Evolutionary conservation across 2,888 invertebrate genomes (phyloP), one percentile per base, ranked within the genome.

Genomic region (Chirona hameri): DNA sequence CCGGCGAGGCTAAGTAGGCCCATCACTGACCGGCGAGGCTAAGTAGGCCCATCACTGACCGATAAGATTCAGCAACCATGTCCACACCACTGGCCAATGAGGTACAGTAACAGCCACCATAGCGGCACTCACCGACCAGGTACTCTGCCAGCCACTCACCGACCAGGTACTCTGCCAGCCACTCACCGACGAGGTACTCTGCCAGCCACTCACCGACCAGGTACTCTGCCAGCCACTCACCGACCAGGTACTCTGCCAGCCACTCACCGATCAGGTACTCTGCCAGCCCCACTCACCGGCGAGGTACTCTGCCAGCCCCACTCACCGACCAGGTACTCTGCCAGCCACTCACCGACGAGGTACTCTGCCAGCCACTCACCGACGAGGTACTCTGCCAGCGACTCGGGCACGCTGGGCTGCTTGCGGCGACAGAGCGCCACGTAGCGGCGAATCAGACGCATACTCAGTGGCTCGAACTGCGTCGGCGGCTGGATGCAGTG

Each of bases 391-490:
- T 97, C 95, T 4, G 95, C 93, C 84, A 98, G 91, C n/a, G 91
- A 91, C 86, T 93, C 92, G 1, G 98, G 97, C 87, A 99, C 93
- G 72, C 90, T 89, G 4, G 99, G 99, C 86, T 94, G 92, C 89
- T 95, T 96, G 86, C 93, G 92, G 88, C 96, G 95, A 88, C 98
- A 97, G 84, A 98, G 91, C 81, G 94, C 92, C 83, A 99, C 93
- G 89, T 99, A 99, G 81, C 95, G 93, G 24, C 97, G 92, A 92
- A 99, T 95, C 0, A 98, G 91, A 82, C 93, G 92, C 97, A 98
- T 98, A 86, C 96, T 93, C 83, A 98, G 90, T 12, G 96, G 93
- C 86, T 92, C 91, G 82, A 92, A 90, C n/a, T 90, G 89, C 21
- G 87, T 86, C 2, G 94, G 94, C 21, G 99, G 99, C 89, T 99